Percentiles rank a stretch among this genome's conserved stretches.
Evolutionary conservation across 2,113 vertebrate genomes (phyloP).

Genomic region (Elaphurus davidianus): DNA sequence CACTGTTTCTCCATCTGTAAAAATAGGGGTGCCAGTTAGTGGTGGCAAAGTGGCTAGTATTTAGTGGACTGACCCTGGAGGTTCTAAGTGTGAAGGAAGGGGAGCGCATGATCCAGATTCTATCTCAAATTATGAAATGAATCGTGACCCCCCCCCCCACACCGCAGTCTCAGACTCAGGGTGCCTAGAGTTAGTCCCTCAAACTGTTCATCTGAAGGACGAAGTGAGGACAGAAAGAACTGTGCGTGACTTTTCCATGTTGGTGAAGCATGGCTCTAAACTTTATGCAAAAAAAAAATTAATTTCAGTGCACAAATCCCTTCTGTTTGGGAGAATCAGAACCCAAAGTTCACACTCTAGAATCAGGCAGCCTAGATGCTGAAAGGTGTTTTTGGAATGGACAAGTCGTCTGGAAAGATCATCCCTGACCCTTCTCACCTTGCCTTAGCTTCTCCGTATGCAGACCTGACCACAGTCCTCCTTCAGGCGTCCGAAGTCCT

Average conservation of each 20-base stretch:
- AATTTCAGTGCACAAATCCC: not conserved
- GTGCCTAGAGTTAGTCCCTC: fast-evolving
- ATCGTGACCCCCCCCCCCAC: too few relatives aligned
- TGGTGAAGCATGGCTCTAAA: not conserved
- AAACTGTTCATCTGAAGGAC: not conserved
- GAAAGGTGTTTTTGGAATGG: not conserved
- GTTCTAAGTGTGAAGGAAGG: not conserved
- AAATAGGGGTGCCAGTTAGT: not conserved
- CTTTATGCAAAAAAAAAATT: not conserved
- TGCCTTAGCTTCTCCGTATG: not conserved
- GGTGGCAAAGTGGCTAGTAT: too few relatives aligned
- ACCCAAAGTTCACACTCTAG: not conserved
- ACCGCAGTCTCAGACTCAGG: fast-evolving
- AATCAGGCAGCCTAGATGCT: not conserved
- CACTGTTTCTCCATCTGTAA: not conserved
- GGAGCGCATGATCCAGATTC: not conserved
- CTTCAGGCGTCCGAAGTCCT: fast-evolving
- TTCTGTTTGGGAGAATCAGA: not conserved
- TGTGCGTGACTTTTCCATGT: not conserved
- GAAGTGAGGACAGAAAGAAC: not conserved
- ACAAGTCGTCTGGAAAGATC: not conserved
- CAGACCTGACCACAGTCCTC: fast-evolving
- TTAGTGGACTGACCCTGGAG: not conserved
- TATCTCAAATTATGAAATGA: not conserved
- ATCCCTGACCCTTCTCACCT: not conserved